Percentiles rank a stretch among this genome's conserved stretches.
These are phyloP conservation scores for Pseudolaguvia tuberculata DNA, from an alignment of 2,113 vertebrate genomes.

Conservation along the genomic window DNA sequence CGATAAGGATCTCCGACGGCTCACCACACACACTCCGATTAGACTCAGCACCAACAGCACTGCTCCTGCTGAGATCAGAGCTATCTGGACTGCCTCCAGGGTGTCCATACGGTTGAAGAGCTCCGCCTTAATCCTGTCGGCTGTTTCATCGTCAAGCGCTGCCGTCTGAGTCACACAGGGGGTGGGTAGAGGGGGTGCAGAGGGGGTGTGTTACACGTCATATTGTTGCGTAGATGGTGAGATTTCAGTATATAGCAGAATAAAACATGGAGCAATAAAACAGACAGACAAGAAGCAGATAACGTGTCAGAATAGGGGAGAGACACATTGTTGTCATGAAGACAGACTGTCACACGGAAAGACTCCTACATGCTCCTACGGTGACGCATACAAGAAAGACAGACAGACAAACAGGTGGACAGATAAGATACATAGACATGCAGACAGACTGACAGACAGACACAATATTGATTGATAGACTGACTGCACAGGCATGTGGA, in stretches of 20 bases:
- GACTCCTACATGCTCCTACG: no score
- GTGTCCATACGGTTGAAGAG: constrained; percentile 66
- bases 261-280: not conserved
- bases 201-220: not conserved
- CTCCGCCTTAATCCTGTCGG: constrained; percentile 72
- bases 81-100: constrained; percentile 66
- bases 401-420: not conserved
- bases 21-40: constrained; percentile 64
- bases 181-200: no score
- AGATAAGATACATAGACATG: not conserved
- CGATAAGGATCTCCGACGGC: constrained; percentile 1
- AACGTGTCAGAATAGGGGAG: no score
- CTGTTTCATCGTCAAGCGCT: constrained; percentile 75
- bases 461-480: not conserved
- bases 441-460: not conserved
- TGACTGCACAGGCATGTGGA: not conserved
- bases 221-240: no score
- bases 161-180: constrained; percentile 70
- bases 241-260: not conserved
- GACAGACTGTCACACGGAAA: not conserved
- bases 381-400: no score
- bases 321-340: no score
- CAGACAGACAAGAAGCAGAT: no score
- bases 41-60: constrained; percentile 67
- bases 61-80: constrained; percentile 65